A percentile compares a stretch with the other conserved stretches of the same genome.
Conservation (phyloP, 2,797 vertebrate species). For the Propithecus perrieri region DNA sequence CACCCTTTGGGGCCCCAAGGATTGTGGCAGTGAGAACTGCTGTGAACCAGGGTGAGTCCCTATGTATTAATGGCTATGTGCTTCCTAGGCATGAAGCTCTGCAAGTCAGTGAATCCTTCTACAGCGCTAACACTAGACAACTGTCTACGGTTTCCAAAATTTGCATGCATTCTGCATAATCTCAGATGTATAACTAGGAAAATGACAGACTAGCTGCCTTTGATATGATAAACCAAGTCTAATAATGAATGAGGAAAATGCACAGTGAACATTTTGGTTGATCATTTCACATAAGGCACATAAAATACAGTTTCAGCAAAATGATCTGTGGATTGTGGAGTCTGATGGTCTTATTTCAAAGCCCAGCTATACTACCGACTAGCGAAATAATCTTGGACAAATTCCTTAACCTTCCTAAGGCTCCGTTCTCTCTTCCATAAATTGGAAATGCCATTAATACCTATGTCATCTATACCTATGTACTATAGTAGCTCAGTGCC, state of each 20-base stretch:
- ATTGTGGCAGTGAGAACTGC: neutral
- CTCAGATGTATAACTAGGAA: neutral
- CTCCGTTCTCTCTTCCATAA: neutral
- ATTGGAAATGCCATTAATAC: neutral
- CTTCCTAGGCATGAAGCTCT: neutral
- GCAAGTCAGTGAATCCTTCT: neutral
- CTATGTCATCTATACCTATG: neutral
- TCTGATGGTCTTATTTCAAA: neutral
- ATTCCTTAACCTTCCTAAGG: neutral
- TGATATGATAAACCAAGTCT: neutral
- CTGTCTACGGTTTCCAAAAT: neutral
- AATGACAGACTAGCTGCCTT: neutral
- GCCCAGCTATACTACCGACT: neutral
- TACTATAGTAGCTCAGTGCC: neutral
- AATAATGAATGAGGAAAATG: neutral
- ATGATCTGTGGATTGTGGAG: neutral
- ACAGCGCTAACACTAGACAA: neutral
- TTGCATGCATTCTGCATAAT: neutral
- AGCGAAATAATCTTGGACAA: neutral
- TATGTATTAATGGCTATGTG: neutral
- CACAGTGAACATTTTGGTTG: neutral
- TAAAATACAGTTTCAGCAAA: neutral
- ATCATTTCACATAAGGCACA: neutral
- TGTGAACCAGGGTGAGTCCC: neutral
- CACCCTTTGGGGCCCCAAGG: neutral